A percentile compares a stretch with the other conserved stretches of the same genome.
Conservation (phyloP, 2,797 vertebrate species). For the Fistularia commersonii region DNA sequence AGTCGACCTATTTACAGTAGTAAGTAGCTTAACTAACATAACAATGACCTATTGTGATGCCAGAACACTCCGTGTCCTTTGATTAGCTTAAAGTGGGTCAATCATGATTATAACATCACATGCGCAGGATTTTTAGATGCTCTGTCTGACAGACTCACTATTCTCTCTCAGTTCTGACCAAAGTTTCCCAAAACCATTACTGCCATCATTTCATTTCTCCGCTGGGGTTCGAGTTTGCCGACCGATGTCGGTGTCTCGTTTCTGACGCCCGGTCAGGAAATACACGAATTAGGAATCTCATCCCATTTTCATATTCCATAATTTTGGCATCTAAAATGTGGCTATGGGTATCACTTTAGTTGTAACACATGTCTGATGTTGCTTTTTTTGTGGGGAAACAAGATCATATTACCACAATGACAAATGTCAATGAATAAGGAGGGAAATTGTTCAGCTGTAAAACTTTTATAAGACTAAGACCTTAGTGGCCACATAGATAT, state of each 20-base stretch:
- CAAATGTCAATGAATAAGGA: no score
- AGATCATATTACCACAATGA: no score
- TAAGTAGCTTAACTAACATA: conserved; percentile 59
- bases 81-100: conserved; percentile 60
- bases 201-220: conserved; percentile 18
- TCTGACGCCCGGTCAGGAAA: background rate
- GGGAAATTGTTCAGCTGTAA: no score
- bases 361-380: no score
- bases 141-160: conserved; percentile 32
- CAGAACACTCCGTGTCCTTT: conserved; percentile 46
- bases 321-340: no score
- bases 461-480: no score
- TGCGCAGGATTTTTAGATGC: conserved; percentile 57
- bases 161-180: conserved; percentile 22
- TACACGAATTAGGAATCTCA: no score
- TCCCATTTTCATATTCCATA: no score
- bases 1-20: conserved; percentile 55
- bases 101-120: conserved; percentile 65
- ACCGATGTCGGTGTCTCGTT: conserved; percentile 10
- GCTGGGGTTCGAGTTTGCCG: conserved; percentile 14
- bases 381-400: no score
- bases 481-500: no score
- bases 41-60: conserved; percentile 62
- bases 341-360: no score
- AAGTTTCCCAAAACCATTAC: conserved; percentile 26